Base-by-base conservation (phyloP, 2,113 vertebrate genomes). In the Callospermophilus lateralis region DNA sequence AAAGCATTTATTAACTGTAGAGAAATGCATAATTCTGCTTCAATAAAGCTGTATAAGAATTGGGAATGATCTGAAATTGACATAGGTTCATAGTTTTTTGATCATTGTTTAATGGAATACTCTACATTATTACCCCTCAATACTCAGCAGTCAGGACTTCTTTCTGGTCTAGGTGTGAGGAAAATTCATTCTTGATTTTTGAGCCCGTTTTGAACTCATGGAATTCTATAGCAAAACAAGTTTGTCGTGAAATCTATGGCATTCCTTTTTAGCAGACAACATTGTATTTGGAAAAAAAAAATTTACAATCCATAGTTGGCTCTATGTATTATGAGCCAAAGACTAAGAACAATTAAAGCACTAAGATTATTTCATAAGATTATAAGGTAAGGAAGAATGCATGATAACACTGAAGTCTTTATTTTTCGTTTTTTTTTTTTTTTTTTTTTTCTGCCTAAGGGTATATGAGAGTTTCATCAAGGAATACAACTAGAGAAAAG, bases 321-420 rank as follows among this genome's bases (percentile, higher is more conserved):
- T 73, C 90, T 94, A 93, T 73, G 37, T 83, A 63, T 74, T 30
- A 86, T 70, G 22, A 92, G 16, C 3, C 10, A 83, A 92, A 39
- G 11, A 24, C 34, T 81, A 70, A 80, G 55, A 80, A 79, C 1
- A 42, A 1, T 89, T 24, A 86, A 42, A 37, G 6, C 77, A 67
- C 12, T 80, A 9, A 68, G 34, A 80, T 85, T 32, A 80, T 79
- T 58, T 7, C 22, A 78, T 67, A 80, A 84, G 17, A 68, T 16
- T 16, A 63, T 39, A 11, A 42, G 89, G 48, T 30, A 78, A 20
- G 4, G 42, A 87, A 65, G 6, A 65, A 37, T 30, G 12, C 4
- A 42, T 84, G 26, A 6, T 77, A 32, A 90, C 15, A 53, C 45
- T 17, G 81, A 72, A 45, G 22, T 1, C 37, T 26, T 13, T 84